Percentiles rank a stretch among this genome's conserved stretches.
Conservation (phyloP, 1,140 invertebrate genomes). For the Oedothorax gibbosus region DNA sequence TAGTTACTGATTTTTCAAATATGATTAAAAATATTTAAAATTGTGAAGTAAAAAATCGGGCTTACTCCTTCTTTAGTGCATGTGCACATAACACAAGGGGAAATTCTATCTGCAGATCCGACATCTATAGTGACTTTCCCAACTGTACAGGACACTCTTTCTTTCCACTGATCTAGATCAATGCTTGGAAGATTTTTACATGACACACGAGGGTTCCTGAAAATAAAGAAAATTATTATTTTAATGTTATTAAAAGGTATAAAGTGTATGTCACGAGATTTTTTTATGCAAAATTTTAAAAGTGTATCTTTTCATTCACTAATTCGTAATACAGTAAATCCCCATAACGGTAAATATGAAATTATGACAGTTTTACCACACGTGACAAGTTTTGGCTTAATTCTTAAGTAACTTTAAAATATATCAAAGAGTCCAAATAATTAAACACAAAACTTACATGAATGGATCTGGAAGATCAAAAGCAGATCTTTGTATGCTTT, state of each 20-base stretch:
- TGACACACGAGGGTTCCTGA: slow-evolving; percentile 72
- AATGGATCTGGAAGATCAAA: slow-evolving; percentile 92
- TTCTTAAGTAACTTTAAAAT: background rate
- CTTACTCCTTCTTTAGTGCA: slow-evolving; percentile 76
- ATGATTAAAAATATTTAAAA: background rate
- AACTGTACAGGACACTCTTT: slow-evolving; percentile 70
- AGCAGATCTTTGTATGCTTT: slow-evolving; percentile 86
- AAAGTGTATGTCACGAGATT: too few relatives aligned
- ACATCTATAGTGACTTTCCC: slow-evolving; percentile 70
- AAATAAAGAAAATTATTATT: background rate
- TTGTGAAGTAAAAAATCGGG: slow-evolving; percentile 24
- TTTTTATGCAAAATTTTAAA: too few relatives aligned
- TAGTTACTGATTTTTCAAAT: too few relatives aligned
- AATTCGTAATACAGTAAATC: background rate
- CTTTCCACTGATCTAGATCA: slow-evolving; percentile 71
- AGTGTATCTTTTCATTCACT: too few relatives aligned
- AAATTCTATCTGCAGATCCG: slow-evolving; percentile 72
- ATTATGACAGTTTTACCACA: background rate
- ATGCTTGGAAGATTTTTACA: slow-evolving; percentile 69
- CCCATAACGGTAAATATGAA: background rate
- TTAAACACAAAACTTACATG: slow-evolving; percentile 74
- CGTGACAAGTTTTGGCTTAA: background rate
- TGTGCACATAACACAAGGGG: slow-evolving; percentile 75
- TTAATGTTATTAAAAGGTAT: background rate
- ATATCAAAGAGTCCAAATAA: background rate